Conservation (phyloP, 2,888 invertebrate species). For the Luperina testacea region DNA sequence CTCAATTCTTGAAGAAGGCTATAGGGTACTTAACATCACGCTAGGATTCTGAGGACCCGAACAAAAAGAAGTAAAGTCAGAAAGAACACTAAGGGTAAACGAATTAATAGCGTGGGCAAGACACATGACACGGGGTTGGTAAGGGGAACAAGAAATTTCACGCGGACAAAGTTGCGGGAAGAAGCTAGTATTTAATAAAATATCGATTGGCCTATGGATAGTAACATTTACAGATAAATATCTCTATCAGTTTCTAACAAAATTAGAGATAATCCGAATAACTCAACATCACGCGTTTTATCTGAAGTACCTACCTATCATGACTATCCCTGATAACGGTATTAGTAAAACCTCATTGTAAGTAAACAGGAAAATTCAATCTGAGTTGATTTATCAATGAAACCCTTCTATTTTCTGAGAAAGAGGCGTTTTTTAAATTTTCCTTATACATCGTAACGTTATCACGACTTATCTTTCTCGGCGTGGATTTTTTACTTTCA, state of each 20-base stretch:
- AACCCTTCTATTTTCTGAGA: conserved; percentile 2
- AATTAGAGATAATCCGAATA: conserved; percentile 13
- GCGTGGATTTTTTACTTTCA: background rate
- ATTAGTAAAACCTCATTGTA: background rate
- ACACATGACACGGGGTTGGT: too few species aligned
- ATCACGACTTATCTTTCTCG: conserved; percentile 6
- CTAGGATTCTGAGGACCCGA: background rate
- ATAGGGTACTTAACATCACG: too few species aligned
- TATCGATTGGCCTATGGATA: conserved; percentile 19
- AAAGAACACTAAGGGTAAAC: too few species aligned
- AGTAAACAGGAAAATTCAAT: conserved; percentile 34
- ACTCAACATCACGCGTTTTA: conserved; percentile 26
- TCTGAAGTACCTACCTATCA: background rate
- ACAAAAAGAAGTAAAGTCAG: background rate
- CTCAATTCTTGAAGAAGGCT: too few species aligned
- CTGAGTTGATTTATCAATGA: conserved; percentile 13
- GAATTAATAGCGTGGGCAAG: too few species aligned
- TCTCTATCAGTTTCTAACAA: conserved; percentile 19
- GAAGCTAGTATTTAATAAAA: background rate
- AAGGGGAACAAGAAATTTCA: background rate
- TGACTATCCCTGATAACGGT: conserved; percentile 12
- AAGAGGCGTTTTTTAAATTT: background rate
- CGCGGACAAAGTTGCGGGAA: background rate
- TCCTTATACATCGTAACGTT: conserved; percentile 11
- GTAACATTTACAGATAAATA: conserved; percentile 10